Percentiles rank a stretch among this genome's conserved stretches.
These are phyloP conservation scores for Cosmia trapezina DNA, from an alignment of 2,888 invertebrate species.

Conservation along the genomic window DNA sequence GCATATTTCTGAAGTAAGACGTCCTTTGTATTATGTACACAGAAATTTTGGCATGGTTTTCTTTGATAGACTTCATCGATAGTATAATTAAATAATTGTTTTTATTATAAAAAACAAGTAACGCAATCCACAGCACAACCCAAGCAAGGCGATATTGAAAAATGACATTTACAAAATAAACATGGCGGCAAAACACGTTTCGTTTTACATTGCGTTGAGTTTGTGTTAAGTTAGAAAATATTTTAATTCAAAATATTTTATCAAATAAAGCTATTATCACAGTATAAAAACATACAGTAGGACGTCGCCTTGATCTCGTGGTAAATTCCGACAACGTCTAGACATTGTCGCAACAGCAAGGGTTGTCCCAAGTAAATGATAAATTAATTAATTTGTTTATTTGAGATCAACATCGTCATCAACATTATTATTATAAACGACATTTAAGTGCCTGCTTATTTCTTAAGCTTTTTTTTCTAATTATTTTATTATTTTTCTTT, in stretches of 20 bases:
- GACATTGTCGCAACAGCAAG: too few relatives aligned
- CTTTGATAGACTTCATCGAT: slow-evolving; percentile 62
- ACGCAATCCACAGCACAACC: slow-evolving; percentile 25
- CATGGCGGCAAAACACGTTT: slow-evolving; percentile 54
- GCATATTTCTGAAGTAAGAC: slow-evolving; percentile 47
- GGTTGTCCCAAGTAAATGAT: too few relatives aligned
- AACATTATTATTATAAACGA: too few relatives aligned
- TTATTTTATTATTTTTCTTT: too few relatives aligned
- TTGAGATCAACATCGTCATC: too few relatives aligned
- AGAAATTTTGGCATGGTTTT: slow-evolving; percentile 39
- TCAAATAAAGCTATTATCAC: too few relatives aligned
- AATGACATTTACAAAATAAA: slow-evolving; percentile 65
- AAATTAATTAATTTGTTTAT: too few relatives aligned
- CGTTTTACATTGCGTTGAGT: slow-evolving; percentile 22
- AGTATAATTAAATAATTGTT: slow-evolving; percentile 36
- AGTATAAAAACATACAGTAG: too few relatives aligned
- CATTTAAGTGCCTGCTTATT: too few relatives aligned
- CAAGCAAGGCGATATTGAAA: slow-evolving; percentile 44
- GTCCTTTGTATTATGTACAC: slow-evolving; percentile 35
- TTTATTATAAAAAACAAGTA: slow-evolving; percentile 27
- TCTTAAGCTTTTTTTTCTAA: too few relatives aligned
- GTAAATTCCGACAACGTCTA: too few relatives aligned
- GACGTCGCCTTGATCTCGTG: too few relatives aligned
- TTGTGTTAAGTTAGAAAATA: background rate
- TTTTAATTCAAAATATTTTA: background rate